These are phyloP conservation scores for Agelastica alni DNA, from an alignment of 2,888 invertebrate genomes.

Conservation along the genomic window DNA sequence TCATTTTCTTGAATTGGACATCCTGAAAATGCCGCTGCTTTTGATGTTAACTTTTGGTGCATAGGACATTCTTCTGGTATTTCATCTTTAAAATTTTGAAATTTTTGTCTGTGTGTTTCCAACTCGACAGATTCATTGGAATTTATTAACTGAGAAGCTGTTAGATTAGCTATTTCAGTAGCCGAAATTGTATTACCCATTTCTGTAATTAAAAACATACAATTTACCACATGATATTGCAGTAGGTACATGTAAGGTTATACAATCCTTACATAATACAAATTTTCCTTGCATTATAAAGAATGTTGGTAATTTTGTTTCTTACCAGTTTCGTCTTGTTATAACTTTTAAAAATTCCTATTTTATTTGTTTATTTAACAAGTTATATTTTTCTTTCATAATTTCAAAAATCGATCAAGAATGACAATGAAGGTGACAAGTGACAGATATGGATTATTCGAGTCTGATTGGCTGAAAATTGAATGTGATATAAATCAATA, in stretches of 20 bases:
- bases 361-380: too few relatives aligned
- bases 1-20: slow-evolving; percentile 67
- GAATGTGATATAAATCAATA: too few relatives aligned
- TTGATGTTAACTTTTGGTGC: slow-evolving; percentile 64
- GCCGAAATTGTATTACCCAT: slow-evolving; percentile 68
- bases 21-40: slow-evolving; percentile 59
- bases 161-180: slow-evolving; percentile 57
- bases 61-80: slow-evolving; percentile 86
- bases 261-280: slow-evolving; percentile 15
- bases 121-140: slow-evolving; percentile 44
- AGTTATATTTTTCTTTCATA: too few relatives aligned
- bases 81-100: slow-evolving; percentile 42
- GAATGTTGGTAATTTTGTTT: too few relatives aligned
- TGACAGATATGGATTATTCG: too few relatives aligned
- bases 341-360: too few relatives aligned
- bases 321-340: too few relatives aligned
- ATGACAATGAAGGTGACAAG: too few relatives aligned
- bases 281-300: too few relatives aligned
- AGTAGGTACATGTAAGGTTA: slow-evolving; percentile 7
- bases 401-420: too few relatives aligned
- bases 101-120: slow-evolving; percentile 33
- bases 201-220: slow-evolving; percentile 8
- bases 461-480: too few relatives aligned
- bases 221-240: not conserved
- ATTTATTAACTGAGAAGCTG: slow-evolving; percentile 58